Evolutionary conservation across 1,140 invertebrate genomes (phyloP).

Genomic region (Idris sp.): DNA sequence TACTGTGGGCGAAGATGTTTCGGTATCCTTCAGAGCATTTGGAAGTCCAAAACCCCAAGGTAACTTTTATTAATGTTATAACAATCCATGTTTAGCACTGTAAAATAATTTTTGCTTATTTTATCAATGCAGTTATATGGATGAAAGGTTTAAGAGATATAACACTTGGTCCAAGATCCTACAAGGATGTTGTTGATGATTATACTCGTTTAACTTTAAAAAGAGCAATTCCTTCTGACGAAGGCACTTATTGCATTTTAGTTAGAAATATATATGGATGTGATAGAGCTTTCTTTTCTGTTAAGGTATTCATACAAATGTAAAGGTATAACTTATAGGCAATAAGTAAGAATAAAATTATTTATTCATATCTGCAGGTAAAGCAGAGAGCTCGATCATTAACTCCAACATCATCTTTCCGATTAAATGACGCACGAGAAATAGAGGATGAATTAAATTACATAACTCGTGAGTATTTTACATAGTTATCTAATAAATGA

Average conservation of each 20-base stretch:
- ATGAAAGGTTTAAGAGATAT: conserved; percentile 92
- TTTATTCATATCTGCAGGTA: conserved; percentile 20
- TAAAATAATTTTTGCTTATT: too few relatives aligned
- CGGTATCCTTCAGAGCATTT: conserved; percentile 86
- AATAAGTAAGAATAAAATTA: not conserved
- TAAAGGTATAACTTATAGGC: too few relatives aligned
- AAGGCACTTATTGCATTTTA: conserved; percentile 95
- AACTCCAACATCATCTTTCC: conserved; percentile 32
- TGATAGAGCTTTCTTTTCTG: conserved; percentile 89
- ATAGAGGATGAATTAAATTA: conserved; percentile 50
- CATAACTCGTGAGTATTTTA: conserved; percentile 46
- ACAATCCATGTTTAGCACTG: too few relatives aligned
- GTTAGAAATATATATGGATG: conserved; percentile 93
- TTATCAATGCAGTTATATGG: conserved; percentile 83
- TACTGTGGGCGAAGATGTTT: conserved; percentile 87
- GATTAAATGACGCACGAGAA: conserved; percentile 33
- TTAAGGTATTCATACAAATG: conserved; percentile 80
- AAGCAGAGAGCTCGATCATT: conserved; percentile 51
- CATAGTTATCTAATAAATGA: too few relatives aligned
- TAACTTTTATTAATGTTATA: conserved; percentile 71
- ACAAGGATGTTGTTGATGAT: conserved; percentile 90
- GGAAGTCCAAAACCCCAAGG: conserved; percentile 91
- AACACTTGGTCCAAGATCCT: conserved; percentile 85
- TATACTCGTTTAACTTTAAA: conserved; percentile 92
- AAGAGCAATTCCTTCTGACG: conserved; percentile 89